A percentile compares a stretch with the other conserved stretches of the same genome.
These are phyloP conservation scores for Gambusia yucatana DNA, from an alignment of 2,797 vertebrate genomes.

Conservation along the genomic window DNA sequence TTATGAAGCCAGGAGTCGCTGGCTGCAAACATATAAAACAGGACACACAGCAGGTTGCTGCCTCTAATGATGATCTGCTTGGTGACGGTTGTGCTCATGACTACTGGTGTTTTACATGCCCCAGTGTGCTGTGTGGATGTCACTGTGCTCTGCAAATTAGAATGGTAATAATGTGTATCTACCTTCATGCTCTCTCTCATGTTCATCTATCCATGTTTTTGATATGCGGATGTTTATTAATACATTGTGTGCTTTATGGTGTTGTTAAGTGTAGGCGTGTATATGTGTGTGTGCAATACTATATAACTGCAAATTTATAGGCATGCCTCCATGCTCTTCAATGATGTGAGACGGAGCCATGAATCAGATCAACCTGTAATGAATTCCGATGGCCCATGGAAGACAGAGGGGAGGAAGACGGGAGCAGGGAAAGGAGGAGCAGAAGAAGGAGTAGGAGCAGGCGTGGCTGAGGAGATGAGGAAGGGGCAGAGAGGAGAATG, in stretches of 20 bases:
- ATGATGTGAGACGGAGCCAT: conserved; percentile 70
- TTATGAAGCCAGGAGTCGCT: conserved; percentile 41
- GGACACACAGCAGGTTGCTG: conserved; percentile 48
- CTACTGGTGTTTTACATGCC: conserved; percentile 17
- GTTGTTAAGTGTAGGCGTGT: neutral
- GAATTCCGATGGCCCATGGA: conserved; percentile 73
- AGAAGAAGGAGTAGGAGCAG: neutral
- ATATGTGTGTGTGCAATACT: neutral
- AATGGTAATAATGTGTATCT: conserved; percentile 11
- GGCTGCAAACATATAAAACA: conserved; percentile 12
- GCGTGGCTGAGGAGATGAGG: neutral
- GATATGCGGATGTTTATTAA: conserved; percentile 36
- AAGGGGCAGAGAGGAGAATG: neutral
- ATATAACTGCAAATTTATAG: conserved; percentile 60
- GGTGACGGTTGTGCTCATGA: conserved; percentile 2
- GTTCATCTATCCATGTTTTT: conserved; percentile 38
- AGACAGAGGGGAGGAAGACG: conserved; percentile 39
- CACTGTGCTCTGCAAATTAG: conserved; percentile 21
- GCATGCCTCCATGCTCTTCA: conserved; percentile 52
- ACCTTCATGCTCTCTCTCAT: conserved; percentile 16
- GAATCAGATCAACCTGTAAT: conserved; percentile 76
- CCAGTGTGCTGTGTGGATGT: conserved; percentile 14
- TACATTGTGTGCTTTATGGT: neutral
- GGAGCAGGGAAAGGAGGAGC: neutral
- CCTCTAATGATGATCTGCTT: conserved; percentile 42